These are phyloP conservation scores for Pyrochroa serraticornis DNA, from an alignment of 2,888 invertebrate species.

Conservation along the genomic window DNA sequence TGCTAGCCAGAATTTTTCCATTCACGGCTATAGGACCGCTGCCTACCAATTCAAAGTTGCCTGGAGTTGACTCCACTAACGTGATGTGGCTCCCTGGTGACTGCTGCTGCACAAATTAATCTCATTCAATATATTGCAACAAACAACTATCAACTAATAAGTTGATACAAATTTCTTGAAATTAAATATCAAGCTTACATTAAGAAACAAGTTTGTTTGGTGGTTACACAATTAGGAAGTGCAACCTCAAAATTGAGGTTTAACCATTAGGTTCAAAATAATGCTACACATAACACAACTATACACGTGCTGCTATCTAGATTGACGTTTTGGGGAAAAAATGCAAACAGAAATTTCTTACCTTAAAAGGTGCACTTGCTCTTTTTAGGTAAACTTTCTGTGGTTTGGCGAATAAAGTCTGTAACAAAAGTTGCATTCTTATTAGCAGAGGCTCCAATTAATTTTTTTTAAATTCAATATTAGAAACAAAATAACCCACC, in stretches of 20 bases:
- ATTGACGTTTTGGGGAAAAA: too few species aligned
- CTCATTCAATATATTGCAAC: neutral
- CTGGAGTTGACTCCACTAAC: conserved; percentile 49
- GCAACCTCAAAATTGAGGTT: too few species aligned
- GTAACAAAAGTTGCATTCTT: conserved; percentile 31
- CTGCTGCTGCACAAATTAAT: conserved; percentile 8
- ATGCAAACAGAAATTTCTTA: neutral
- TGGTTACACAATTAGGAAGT: too few species aligned
- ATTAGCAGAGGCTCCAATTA: neutral
- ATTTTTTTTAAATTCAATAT: neutral
- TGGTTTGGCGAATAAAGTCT: conserved; percentile 38
- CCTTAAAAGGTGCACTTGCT: conserved; percentile 21
- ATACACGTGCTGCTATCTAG: too few species aligned
- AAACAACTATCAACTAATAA: neutral
- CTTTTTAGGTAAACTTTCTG: conserved; percentile 39
- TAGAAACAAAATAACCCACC: conserved; percentile 24
- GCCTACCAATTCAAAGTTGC: conserved; percentile 48
- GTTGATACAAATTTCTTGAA: too few species aligned
- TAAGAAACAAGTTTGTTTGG: too few species aligned
- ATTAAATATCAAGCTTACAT: too few species aligned
- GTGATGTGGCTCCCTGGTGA: conserved; percentile 43
- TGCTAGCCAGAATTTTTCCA: conserved; percentile 42
- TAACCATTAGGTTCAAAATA: too few species aligned
- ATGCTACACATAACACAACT: too few species aligned
- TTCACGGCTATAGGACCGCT: conserved; percentile 41